Conservation (phyloP, 2,888 invertebrate species). For the Cryptophagus acutangulus region DNA sequence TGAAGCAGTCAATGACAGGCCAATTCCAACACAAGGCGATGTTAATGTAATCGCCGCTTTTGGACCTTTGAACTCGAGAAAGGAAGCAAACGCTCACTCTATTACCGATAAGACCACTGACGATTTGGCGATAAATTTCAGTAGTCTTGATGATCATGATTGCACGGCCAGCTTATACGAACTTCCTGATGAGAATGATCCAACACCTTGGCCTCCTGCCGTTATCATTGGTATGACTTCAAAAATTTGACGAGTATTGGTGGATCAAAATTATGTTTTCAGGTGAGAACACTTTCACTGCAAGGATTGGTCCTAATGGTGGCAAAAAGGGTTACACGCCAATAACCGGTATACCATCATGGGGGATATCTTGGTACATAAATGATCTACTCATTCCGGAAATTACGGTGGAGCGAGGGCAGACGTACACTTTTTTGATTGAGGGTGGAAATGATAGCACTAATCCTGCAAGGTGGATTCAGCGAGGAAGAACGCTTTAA, state of each 20-base stretch:
- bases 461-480: constrained; percentile 65
- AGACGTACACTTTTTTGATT: constrained; percentile 78
- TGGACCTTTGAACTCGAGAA: constrained; percentile 72
- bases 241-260: background rate
- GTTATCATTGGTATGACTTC: constrained; percentile 52
- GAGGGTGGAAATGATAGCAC: constrained; percentile 79
- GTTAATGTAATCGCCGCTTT: constrained; percentile 84
- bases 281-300: constrained; percentile 62
- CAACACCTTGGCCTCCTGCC: constrained; percentile 66
- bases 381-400: constrained; percentile 88
- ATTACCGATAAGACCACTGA: constrained; percentile 65
- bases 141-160: constrained; percentile 63
- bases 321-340: constrained; percentile 75
- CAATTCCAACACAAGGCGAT: constrained; percentile 34
- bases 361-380: constrained; percentile 92
- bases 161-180: constrained; percentile 66
- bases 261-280: constrained; percentile 16
- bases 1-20: constrained; percentile 64
- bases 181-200: constrained; percentile 55
- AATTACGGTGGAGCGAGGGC: constrained; percentile 79
- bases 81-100: constrained; percentile 81
- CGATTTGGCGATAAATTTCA: constrained; percentile 77
- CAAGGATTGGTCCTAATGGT: constrained; percentile 79
- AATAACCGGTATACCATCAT: constrained; percentile 74
- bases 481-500: too few species aligned